phyloP scores from a whole-genome alignment of 2,888 invertebrate genomes.

The Celastrina argiolus region DNA sequence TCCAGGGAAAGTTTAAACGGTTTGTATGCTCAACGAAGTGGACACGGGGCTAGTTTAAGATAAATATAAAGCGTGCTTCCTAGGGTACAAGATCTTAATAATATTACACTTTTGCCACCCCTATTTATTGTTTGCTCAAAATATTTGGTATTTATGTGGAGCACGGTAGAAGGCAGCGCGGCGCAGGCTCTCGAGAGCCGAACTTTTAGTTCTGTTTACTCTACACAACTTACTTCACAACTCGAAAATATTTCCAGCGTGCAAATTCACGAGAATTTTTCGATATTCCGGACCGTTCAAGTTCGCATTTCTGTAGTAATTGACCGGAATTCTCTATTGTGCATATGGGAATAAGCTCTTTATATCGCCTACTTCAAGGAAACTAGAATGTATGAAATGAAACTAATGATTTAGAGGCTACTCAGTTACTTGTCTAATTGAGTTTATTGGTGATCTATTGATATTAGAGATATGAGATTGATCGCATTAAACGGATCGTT shows the following conservation, averaged over 20 bases:
- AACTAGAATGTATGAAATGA: not conserved
- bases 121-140: not conserved
- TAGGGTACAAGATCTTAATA: not conserved
- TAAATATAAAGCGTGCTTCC: not conserved
- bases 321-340: not conserved
- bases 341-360: not conserved
- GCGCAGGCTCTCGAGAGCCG: slow-evolving; percentile 7
- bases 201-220: slow-evolving; percentile 17
- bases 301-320: not conserved
- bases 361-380: not conserved
- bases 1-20: too few species aligned
- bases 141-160: slow-evolving; percentile 5
- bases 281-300: not conserved
- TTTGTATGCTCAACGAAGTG: too few species aligned
- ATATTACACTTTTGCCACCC: not conserved
- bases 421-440: too few species aligned
- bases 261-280: slow-evolving; percentile 18
- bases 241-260: not conserved
- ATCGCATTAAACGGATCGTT: too few species aligned
- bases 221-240: slow-evolving; percentile 12
- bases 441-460: too few species aligned
- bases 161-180: not conserved
- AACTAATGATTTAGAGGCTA: too few species aligned
- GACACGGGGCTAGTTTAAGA: too few species aligned
- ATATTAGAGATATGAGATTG: too few species aligned